Base-by-base conservation (phyloP, 92 coral and sea anemone species). In the Micromussa lordhowensis region DNA sequence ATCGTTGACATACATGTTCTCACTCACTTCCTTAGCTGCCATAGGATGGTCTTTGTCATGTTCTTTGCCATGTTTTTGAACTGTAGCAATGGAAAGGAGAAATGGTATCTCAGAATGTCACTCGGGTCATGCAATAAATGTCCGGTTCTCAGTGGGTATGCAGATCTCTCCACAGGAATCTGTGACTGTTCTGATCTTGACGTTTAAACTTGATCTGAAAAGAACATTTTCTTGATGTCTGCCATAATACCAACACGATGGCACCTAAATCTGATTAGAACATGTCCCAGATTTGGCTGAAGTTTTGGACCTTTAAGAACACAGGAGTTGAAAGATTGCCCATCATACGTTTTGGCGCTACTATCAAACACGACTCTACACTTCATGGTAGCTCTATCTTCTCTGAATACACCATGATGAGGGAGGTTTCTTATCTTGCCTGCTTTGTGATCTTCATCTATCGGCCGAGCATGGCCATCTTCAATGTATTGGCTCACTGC, bases 281-380 rank as follows among this genome's bases (percentile, higher is more conserved):
- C 59, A 16, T 77, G 76, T 18, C 73, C 58, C 1, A 86, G 51
- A 31, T 86, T 71, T 4, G 89, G 89, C 11, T 76, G 89, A 5
- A 75, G 53, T 12, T 80, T 81, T 5, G 89, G 89, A 1, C 84
- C 89, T 15, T 66, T 51, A 1, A 77, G 73, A 31, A 86, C 66
- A 78, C 66, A 86, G 28, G 80, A 72, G 21, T 78, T 78, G 44
- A 86, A 77, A 54, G 84, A 86, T 2, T 34, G 59, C 4, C 85
- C 90, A 28, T 86, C 73, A 16, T 36, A 31, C 18, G 77, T 85
- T 58, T 68, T 75, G 17, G 57, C 70, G 15, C 74, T 21, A 0
- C 78, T 82, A 57, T 86, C 90, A 28, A 86, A 86, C 24, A 66
- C 90, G 12, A 87, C 85, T 86, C 89, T 15, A 72, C 89, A 86